phyloP scores from a whole-genome alignment of 2,888 invertebrate species.

The Myathropa florea region DNA sequence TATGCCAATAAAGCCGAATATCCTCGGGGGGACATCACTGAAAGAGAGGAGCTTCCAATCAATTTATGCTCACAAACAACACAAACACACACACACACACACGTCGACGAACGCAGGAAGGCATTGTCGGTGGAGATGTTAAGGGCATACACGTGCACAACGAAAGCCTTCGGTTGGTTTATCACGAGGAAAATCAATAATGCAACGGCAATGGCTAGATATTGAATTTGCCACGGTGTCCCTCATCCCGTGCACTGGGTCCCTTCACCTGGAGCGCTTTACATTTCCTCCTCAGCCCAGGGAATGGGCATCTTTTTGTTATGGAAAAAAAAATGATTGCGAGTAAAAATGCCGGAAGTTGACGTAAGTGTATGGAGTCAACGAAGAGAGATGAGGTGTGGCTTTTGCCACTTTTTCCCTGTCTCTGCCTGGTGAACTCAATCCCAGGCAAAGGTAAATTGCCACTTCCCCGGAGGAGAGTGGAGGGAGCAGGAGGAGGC shows the following conservation, averaged over 20 bases:
- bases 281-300: background rate
- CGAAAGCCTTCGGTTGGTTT: constrained; percentile 17
- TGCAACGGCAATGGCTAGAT: constrained; percentile 35
- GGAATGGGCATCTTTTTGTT: background rate
- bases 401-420: constrained; percentile 23
- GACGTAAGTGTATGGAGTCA: constrained; percentile 21
- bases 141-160: constrained; percentile 11
- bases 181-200: constrained; percentile 51
- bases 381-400: constrained; percentile 43
- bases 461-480: constrained; percentile 2
- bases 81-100: background rate
- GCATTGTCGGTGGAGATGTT: background rate
- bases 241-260: background rate
- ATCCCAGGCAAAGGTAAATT: constrained; percentile 44
- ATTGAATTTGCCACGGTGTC: constrained; percentile 38
- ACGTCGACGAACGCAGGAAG: background rate
- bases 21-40: background rate
- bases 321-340: too few species aligned
- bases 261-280: constrained; percentile 9
- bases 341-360: constrained; percentile 50
- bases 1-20: constrained; percentile 37
- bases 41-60: constrained; percentile 43
- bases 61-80: constrained; percentile 38
- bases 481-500: constrained; percentile 17
- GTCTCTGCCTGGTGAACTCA: constrained; percentile 7